phyloP scores from a whole-genome alignment of 2,113 vertebrate genomes.

The Aptenodytes patagonicus region DNA sequence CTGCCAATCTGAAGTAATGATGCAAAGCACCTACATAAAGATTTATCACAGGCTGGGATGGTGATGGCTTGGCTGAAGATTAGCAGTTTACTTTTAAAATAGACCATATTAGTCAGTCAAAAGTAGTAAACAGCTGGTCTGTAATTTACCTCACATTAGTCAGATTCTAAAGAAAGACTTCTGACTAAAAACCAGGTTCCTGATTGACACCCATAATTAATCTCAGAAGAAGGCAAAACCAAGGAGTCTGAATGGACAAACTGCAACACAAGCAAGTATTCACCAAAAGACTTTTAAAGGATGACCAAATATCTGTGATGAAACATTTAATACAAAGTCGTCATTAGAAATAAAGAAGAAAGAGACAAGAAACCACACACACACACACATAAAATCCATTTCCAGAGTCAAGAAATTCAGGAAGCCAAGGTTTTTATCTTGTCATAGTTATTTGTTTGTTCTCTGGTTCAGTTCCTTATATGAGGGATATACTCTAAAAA shows the following conservation, averaged over 20 bases:
- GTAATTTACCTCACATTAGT: background rate
- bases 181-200: background rate
- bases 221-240: background rate
- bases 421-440: background rate
- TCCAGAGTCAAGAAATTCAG: background rate
- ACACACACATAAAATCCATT: background rate
- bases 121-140: background rate
- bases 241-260: background rate
- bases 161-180: background rate
- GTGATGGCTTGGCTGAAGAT: background rate
- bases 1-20: background rate
- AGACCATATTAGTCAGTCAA: background rate
- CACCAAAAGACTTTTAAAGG: background rate
- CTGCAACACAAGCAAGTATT: constrained; percentile 22
- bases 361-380: constrained; percentile 2
- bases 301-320: background rate
- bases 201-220: background rate
- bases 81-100: background rate
- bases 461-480: background rate
- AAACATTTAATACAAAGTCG: background rate
- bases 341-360: constrained; percentile 1
- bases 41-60: background rate
- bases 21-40: background rate
- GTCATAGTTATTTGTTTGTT: background rate
- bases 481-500: background rate